These are phyloP conservation scores for Desmophyllum pertusum DNA, from an alignment of 92 coral and sea anemone species.

Conservation along the genomic window DNA sequence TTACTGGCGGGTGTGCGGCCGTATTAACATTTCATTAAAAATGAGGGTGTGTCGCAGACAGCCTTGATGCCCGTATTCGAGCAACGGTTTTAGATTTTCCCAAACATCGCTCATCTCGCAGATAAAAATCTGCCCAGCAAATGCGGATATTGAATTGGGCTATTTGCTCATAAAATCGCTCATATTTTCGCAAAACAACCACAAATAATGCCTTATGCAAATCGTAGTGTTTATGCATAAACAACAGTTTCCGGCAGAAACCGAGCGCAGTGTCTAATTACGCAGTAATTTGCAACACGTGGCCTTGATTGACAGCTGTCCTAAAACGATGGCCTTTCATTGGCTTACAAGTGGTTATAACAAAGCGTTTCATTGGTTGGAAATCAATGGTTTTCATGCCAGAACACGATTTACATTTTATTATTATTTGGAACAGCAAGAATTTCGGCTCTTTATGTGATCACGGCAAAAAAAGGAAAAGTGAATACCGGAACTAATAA, in stretches of 20 bases:
- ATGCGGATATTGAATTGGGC: conserved; percentile 42
- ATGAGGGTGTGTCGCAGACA: conserved; percentile 67
- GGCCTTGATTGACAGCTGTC: conserved; percentile 94
- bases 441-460: conserved; percentile 67
- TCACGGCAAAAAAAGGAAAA: conserved; percentile 54
- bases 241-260: conserved; percentile 81
- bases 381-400: conserved; percentile 77
- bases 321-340: conserved; percentile 67
- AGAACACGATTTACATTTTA: conserved; percentile 81
- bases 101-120: not conserved
- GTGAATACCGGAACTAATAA: conserved; percentile 81
- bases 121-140: conserved; percentile 21
- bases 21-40: conserved; percentile 92
- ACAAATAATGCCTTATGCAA: conserved; percentile 73
- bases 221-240: conserved; percentile 81
- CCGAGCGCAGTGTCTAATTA: conserved; percentile 87
- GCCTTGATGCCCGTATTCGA: conserved; percentile 34
- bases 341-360: conserved; percentile 63
- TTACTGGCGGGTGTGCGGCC: conserved; percentile 77
- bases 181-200: conserved; percentile 65
- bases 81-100: conserved; percentile 39
- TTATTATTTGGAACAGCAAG: conserved; percentile 68
- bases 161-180: conserved; percentile 52
- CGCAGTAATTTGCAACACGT: conserved; percentile 96
- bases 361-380: conserved; percentile 72